phyloP scores from a whole-genome alignment of 1,140 invertebrate genomes.

The Bombus affinis region DNA sequence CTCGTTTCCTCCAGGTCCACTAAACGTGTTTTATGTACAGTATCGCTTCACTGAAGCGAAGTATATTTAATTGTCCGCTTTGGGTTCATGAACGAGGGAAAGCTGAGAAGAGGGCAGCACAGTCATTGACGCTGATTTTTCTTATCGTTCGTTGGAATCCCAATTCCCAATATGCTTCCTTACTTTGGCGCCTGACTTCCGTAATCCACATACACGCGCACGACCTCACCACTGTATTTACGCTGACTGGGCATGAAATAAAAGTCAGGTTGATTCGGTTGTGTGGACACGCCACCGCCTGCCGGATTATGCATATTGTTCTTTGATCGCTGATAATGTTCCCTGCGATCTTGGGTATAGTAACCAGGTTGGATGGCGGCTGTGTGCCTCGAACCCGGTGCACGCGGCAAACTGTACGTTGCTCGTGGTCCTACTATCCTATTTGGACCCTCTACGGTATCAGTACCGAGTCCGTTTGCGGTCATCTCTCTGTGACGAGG shows the following conservation, averaged over 20 bases:
- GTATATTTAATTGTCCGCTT: conserved; percentile 40
- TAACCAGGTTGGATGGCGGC: conserved; percentile 79
- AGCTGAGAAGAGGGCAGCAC: conserved; percentile 20
- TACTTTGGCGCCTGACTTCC: conserved; percentile 77
- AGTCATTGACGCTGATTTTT: background rate
- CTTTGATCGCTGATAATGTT: conserved; percentile 68
- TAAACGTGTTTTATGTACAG: conserved; percentile 60
- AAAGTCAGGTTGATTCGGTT: conserved; percentile 89
- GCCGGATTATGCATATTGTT: conserved; percentile 55
- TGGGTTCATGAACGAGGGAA: background rate
- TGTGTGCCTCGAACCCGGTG: conserved; percentile 75
- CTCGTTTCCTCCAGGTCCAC: conserved; percentile 43
- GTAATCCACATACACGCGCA: conserved; percentile 95
- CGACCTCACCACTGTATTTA: conserved; percentile 95
- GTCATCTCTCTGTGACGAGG: conserved; percentile 80
- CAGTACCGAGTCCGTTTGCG: conserved; percentile 62
- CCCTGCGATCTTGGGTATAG: conserved; percentile 82
- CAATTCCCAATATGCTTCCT: background rate
- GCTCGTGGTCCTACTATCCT: conserved; percentile 78
- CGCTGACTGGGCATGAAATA: conserved; percentile 97
- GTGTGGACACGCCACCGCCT: conserved; percentile 33
- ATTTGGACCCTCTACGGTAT: conserved; percentile 62
- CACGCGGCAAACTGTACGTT: conserved; percentile 81
- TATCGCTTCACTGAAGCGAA: conserved; percentile 60
- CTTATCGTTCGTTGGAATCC: background rate